A percentile compares a stretch with the other conserved stretches of the same genome.
phyloP scores from a whole-genome alignment of 2,797 vertebrate species.

The Cossypha heuglini region DNA sequence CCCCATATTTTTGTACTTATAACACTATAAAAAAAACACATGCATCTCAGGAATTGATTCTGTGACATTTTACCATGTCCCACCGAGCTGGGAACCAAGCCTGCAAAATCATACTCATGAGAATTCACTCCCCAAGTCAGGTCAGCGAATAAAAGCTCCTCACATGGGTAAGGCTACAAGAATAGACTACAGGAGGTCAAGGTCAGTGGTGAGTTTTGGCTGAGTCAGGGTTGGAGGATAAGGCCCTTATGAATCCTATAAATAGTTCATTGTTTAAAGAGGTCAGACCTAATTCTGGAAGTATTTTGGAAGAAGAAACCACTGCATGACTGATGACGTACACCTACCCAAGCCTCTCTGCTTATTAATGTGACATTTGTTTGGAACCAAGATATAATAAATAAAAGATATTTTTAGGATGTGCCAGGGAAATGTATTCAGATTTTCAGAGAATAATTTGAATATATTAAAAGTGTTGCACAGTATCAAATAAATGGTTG shows the following conservation, averaged over 20 bases:
- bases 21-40: not conserved
- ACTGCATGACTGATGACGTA: not conserved
- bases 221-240: constrained; percentile 60
- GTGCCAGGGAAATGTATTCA: not conserved
- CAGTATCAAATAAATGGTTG: not conserved
- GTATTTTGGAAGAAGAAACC: constrained; percentile 50
- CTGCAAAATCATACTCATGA: not conserved
- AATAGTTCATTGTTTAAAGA: constrained; percentile 59
- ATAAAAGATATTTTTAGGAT: constrained; percentile 43
- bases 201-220: constrained; percentile 54
- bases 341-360: not conserved
- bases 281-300: constrained; percentile 36
- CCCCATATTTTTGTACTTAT: not conserved
- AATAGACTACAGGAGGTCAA: constrained; percentile 38
- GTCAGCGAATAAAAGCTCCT: not conserved
- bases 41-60: not conserved
- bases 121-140: not conserved
- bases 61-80: constrained; percentile 20
- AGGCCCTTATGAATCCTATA: constrained; percentile 52
- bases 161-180: constrained; percentile 22
- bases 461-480: not conserved
- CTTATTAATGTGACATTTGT: constrained; percentile 39
- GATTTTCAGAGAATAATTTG: constrained; percentile 3
- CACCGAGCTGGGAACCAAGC: not conserved
- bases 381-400: constrained; percentile 16